Base-by-base conservation (phyloP, 2,888 invertebrate genomes). In the Temnothorax unifasciatus region DNA sequence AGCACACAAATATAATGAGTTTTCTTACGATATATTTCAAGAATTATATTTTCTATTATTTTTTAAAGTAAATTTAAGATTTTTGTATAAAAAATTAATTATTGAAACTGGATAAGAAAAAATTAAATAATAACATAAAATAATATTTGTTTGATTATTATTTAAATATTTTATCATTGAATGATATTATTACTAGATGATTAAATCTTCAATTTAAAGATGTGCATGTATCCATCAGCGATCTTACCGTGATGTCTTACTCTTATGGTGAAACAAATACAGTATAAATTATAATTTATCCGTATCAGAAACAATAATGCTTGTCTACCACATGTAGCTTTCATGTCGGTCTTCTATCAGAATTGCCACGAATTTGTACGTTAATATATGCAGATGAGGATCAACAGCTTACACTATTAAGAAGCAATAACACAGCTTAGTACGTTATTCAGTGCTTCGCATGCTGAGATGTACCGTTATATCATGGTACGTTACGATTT, bases 301-400 rank as follows among this genome's bases (percentile, higher is more conserved):
- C 3, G 11, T 38, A 73, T 34, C 8, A 57, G 9, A 69, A 57
- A 44, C 71, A 68, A 77, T 77, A 57, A 44, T 21, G 44, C 54
- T 79, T 34, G 21, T 79, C 44, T 69, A 59, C 18, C 25, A 29
- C 54, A 29, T 47, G 44, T 21, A 71, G 34, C 57, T 52, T 69
- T 79, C 44, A 34, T 38, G 57, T 79, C 15, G 47, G 9, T 29
- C 18, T 71, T 79, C 59, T 71, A 59, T 79, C 59, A 34, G 73
- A 71, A 79, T 34, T 71, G 21, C 66, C 11, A 68, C 66, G 66
- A 68, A 66, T 47, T 68, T 38, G 54, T 11, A 66, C 29, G 15
- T 34, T 59, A 57, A 79, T 44, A 34, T 41, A 79, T 59, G 57
- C 34, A 47, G 34, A 71, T 71, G 71, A 54, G 59, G 73, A 79